phyloP scores from a whole-genome alignment of 2,113 vertebrate genomes.

The Aspidoscelis tigris region DNA sequence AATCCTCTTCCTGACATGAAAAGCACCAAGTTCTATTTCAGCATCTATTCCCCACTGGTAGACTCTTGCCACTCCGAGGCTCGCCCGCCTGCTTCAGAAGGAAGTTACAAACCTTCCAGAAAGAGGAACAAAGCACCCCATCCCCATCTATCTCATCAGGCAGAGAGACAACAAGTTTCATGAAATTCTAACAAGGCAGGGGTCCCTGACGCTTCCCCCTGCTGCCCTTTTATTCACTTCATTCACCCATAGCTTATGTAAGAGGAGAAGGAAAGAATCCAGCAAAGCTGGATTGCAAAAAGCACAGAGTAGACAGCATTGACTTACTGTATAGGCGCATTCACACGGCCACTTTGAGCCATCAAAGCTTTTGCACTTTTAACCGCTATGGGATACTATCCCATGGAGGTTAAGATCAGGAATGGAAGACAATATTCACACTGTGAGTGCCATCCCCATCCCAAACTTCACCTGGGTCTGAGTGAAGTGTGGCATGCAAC shows the following conservation, averaged over 20 bases:
- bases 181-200: slow-evolving; percentile 18
- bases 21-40: neutral
- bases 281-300: neutral
- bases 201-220: neutral
- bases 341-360: too few species aligned
- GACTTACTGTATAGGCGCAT: too few species aligned
- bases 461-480: too few species aligned
- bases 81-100: neutral
- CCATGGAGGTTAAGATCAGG: too few species aligned
- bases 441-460: too few species aligned
- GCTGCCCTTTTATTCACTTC: neutral
- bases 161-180: neutral
- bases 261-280: neutral
- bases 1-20: neutral
- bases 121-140: slow-evolving; percentile 1
- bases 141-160: neutral
- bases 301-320: neutral
- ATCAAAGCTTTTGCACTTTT: too few species aligned
- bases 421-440: too few species aligned
- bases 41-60: neutral
- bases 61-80: fast-evolving
- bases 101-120: neutral
- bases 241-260: neutral
- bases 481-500: too few species aligned
- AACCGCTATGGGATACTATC: too few species aligned